These are phyloP conservation scores for Apotomis capreana DNA, from an alignment of 2,888 invertebrate species.

Conservation along the genomic window DNA sequence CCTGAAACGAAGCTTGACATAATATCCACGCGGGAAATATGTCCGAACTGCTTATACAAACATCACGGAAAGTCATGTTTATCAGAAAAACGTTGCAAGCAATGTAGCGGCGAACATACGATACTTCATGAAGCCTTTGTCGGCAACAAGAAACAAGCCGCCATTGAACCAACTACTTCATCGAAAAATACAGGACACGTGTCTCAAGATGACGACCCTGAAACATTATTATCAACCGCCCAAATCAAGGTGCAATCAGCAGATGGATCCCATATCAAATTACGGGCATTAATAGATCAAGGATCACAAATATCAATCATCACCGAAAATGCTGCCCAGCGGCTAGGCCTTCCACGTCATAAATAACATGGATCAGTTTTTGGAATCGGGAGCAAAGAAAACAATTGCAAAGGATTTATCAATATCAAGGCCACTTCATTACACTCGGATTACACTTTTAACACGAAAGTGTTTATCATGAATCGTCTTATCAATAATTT, in stretches of 20 bases:
- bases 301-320: not conserved
- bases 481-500: no score
- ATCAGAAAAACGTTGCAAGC: no score
- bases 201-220: not conserved
- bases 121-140: not conserved
- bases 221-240: not conserved
- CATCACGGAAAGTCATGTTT: no score
- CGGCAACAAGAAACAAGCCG: not conserved
- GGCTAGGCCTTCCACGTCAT: not conserved
- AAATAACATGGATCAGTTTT: not conserved
- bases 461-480: no score
- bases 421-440: no score
- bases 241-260: not conserved
- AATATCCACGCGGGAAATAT: no score
- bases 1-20: no score
- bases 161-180: not conserved
- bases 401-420: no score
- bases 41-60: no score
- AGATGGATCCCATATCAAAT: not conserved
- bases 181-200: not conserved
- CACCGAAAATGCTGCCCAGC: not conserved
- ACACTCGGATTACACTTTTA: no score
- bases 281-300: not conserved
- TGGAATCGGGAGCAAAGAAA: not conserved
- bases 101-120: not conserved